phyloP scores from a whole-genome alignment of 2,113 vertebrate genomes.

The Toxotes jaculatrix region DNA sequence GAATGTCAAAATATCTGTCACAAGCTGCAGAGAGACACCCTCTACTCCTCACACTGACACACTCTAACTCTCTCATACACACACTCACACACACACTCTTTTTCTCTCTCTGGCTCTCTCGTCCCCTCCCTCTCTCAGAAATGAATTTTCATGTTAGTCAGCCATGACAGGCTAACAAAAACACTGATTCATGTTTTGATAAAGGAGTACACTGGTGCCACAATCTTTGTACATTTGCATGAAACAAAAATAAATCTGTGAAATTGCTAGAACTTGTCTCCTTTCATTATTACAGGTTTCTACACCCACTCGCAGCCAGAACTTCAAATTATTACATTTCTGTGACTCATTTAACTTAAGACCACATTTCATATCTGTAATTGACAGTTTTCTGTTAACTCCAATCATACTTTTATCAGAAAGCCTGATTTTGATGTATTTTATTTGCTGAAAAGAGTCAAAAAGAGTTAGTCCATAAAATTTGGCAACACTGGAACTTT shows the following conservation, averaged over 20 bases:
- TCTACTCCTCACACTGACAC: neutral
- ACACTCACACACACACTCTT: neutral
- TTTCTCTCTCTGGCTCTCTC: neutral
- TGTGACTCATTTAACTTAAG: neutral
- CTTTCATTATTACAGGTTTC: neutral
- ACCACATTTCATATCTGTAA: neutral
- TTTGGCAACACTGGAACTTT: neutral
- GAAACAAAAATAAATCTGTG: slow-evolving; percentile 23
- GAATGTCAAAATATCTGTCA: slow-evolving; percentile 2
- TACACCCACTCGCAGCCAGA: neutral
- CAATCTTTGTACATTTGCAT: slow-evolving; percentile 33
- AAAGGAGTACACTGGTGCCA: neutral
- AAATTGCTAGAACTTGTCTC: neutral
- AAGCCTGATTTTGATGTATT: neutral
- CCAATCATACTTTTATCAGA: neutral
- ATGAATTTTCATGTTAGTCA: slow-evolving; percentile 39
- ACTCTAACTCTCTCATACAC: neutral
- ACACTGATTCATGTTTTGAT: slow-evolving; percentile 67
- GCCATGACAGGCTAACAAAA: slow-evolving; percentile 53
- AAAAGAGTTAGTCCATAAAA: neutral
- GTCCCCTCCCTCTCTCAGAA: slow-evolving; percentile 9
- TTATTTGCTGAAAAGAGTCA: neutral
- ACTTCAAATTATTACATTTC: neutral
- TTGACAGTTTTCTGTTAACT: neutral
- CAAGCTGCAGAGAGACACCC: slow-evolving; percentile 28